Evolutionary conservation across 1,140 invertebrate genomes (phyloP), one percentile per base, ranked within the genome.

Genomic region (Psix sp.): DNA sequence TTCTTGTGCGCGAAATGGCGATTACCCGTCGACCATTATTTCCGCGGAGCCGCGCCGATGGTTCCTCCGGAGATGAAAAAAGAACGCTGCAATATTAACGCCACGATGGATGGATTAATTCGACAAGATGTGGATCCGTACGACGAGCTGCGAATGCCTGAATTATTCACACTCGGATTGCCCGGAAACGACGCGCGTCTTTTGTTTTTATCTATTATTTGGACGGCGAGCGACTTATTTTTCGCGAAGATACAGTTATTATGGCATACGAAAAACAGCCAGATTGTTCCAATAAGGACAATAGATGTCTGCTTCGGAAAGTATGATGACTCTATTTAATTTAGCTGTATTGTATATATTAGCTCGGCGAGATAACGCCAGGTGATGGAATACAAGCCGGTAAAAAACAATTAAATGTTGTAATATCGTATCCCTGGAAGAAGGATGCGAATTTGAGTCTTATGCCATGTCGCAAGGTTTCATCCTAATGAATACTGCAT

Each of bases 1-100:
- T 76, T 71, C 66, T 71, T 76, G 74, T 56, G 74, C 66, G 74
- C 66, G 74, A 71, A 71, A 76, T 76, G 74, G 62, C 62, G 66
- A 76, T 76, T 76, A 76, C 63, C 35, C 66, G 66, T 36, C 60
- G 66, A 75, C 63, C 62, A 76, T 76, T 68, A 72, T 68, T 68
- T 68, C 31, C 42, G 20, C 57, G 49, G 40, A 40, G 54, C 17
- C 20, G 46, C 38, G 51, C 18, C 40, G n/a, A 10, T 21, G 51
- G 29, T 56, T 66, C 24, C 59, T 66, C 6, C 9, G 39, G 40
- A 39, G 52, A 66, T 62, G 56, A 62, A 52, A 60, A 71, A 73
- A 62, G 46, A 48, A 54, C 14, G 40, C 5, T 54, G 70, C 51
- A 65, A 66, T 73, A 73, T 66, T 73, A 65, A 73, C 70, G 56